Base-by-base conservation (phyloP, 2,888 invertebrate genomes). In the Rotaria macrura region DNA sequence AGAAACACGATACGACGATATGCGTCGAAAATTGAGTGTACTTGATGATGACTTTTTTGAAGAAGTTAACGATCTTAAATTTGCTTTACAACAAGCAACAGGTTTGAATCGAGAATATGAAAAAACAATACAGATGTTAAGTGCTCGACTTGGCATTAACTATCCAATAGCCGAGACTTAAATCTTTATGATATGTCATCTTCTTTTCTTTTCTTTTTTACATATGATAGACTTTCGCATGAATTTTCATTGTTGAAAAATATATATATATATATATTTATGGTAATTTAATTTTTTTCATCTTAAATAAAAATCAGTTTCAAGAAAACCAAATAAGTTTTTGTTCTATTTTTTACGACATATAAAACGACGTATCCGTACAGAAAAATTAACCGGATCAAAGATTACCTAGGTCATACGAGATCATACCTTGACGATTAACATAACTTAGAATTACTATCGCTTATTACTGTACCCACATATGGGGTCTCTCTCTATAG, bases 11-110 rank as follows among this genome's bases (percentile, higher is more conserved):
- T 87, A 87, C 88, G n/a, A 40, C 17, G 4, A 29, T 25, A 55
- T 84, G 55, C 38, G 43, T 49, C 23, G 25, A 57, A 34, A 85
- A 40, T 9, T 43, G 23, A 43, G 17, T 54, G 84, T 85, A 43
- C 55, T 87, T 85, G 85, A 49, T 84, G 88, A 89, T 89, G 89
- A 88, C 49, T 90, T 90, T 87, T 90, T 90, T 87, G 89, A 90
- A 49, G 90, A 90, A 87, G 87, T 90, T 55, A 89, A 90, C 85
- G 89, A 90, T 85, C 87, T 90, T 10, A 90, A 90, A 85, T 90
- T 88, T 87, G 89, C 89, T 0, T 86, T 90, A 83, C 88, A 89
- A 72, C 89, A 89, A 86, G 89, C 89, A 2, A 88, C 88, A 47
- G 88, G 87, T 85, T 87, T 90, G 25, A 90, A 89, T 87, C 87